A percentile compares a stretch with the other conserved stretches of the same genome.
These are phyloP conservation scores for Mythimna albipuncta DNA, from an alignment of 2,888 invertebrate genomes.

Conservation along the genomic window DNA sequence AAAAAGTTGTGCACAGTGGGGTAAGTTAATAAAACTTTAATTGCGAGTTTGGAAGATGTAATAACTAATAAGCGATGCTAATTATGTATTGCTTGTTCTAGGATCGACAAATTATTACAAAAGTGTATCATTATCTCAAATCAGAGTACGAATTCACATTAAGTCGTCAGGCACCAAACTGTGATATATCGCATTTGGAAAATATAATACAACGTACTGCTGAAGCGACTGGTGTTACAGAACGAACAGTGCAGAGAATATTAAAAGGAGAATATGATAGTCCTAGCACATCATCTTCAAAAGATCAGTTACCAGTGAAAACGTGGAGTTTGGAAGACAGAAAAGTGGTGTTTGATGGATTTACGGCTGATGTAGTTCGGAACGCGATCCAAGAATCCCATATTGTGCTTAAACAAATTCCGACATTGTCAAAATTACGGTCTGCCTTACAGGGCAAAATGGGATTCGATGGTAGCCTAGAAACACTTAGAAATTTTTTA, in stretches of 20 bases:
- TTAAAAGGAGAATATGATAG: not conserved
- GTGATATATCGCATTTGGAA: not conserved
- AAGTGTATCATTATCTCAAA: not conserved
- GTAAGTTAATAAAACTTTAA: conserved; percentile 2
- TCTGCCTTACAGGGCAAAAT: not conserved
- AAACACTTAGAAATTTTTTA: not conserved
- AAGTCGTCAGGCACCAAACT: not conserved
- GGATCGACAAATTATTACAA: not conserved
- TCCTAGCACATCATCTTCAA: not conserved
- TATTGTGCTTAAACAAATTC: not conserved
- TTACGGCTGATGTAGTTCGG: not conserved
- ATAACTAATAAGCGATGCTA: not conserved
- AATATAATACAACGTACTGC: conserved; percentile 7
- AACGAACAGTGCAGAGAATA: not conserved
- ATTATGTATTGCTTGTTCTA: not conserved
- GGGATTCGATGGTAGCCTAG: not conserved
- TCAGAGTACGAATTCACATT: not conserved
- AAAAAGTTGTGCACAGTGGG: conserved; percentile 2
- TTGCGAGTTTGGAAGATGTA: not conserved
- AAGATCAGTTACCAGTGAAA: not conserved
- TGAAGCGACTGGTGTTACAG: not conserved
- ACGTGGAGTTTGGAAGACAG: not conserved
- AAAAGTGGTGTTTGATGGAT: not conserved
- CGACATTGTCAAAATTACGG: not conserved
- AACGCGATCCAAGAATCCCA: not conserved